These are phyloP conservation scores for Dendrolimus punctatus DNA, from an alignment of 1,140 invertebrate genomes.

Conservation along the genomic window DNA sequence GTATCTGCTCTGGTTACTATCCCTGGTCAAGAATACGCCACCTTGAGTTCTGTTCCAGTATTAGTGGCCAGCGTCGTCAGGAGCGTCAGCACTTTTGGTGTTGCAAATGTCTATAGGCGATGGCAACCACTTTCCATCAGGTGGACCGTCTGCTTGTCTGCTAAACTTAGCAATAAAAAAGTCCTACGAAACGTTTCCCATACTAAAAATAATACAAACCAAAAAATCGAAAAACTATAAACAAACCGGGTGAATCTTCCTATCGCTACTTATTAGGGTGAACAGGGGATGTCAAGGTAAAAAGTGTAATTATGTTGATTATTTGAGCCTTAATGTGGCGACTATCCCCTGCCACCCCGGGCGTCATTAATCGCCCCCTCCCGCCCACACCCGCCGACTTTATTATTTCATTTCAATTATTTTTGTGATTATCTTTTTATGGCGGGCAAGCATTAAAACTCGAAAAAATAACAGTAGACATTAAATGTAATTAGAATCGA, in stretches of 20 bases:
- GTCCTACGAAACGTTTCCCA: too few relatives aligned
- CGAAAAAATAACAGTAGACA: slow-evolving; percentile 67
- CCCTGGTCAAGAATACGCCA: too few relatives aligned
- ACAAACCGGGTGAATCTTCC: slow-evolving; percentile 37
- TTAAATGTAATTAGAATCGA: slow-evolving; percentile 67
- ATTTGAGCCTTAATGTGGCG: slow-evolving; percentile 68
- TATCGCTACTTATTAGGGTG: slow-evolving; percentile 50
- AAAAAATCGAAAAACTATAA: too few relatives aligned
- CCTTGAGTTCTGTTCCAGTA: too few relatives aligned
- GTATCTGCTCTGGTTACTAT: too few relatives aligned
- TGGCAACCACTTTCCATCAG: too few relatives aligned
- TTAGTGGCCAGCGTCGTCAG: too few relatives aligned
- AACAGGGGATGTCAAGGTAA: slow-evolving; percentile 56
- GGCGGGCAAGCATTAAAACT: slow-evolving; percentile 63
- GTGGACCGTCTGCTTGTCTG: too few relatives aligned
- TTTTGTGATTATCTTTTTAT: slow-evolving; percentile 72
- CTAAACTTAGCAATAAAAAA: too few relatives aligned
- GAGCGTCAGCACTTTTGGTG: too few relatives aligned
- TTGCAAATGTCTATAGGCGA: too few relatives aligned
- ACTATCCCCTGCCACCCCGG: slow-evolving; percentile 47
- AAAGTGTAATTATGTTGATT: slow-evolving; percentile 72
- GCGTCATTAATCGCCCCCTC: slow-evolving; percentile 59
- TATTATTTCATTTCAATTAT: slow-evolving; percentile 72
- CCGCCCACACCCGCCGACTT: slow-evolving; percentile 38
- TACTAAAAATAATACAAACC: too few relatives aligned